Percentiles rank a stretch among this genome's conserved stretches.
phyloP scores from a whole-genome alignment of 2,113 vertebrate genomes.

The Tragulus kanchil region DNA sequence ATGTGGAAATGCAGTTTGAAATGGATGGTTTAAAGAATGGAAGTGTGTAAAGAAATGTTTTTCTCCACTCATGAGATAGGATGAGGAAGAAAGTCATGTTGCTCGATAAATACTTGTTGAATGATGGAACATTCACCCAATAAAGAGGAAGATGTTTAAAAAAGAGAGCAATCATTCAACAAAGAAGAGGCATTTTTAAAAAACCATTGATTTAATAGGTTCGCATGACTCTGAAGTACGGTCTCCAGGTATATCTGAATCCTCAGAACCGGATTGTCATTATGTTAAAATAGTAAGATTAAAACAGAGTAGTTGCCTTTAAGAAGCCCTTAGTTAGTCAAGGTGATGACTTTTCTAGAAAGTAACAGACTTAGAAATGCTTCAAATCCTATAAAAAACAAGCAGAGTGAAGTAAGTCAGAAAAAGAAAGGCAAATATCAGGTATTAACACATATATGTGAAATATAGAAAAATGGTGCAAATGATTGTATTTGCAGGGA shows the following conservation, averaged over 20 bases:
- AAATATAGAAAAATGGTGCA: background rate
- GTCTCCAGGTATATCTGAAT: background rate
- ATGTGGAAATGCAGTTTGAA: background rate
- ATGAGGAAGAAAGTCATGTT: background rate
- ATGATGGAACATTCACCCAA: background rate
- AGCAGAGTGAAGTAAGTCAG: background rate
- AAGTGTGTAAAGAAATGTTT: background rate
- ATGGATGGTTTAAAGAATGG: background rate
- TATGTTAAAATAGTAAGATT: background rate
- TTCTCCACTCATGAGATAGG: background rate
- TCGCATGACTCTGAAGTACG: background rate
- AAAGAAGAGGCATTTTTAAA: background rate
- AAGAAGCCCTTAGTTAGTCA: background rate
- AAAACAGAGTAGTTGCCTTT: background rate
- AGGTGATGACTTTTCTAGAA: background rate
- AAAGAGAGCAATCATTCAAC: background rate
- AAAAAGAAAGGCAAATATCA: background rate
- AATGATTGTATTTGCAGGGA: background rate
- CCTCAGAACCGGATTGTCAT: background rate
- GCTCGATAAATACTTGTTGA: background rate
- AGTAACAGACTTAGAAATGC: background rate
- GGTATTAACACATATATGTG: background rate
- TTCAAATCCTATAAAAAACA: background rate
- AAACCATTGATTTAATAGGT: background rate
- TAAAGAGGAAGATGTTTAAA: background rate